Evolutionary conservation across 1,140 invertebrate genomes (phyloP).

Genomic region (Drosophila nasuta): DNA sequence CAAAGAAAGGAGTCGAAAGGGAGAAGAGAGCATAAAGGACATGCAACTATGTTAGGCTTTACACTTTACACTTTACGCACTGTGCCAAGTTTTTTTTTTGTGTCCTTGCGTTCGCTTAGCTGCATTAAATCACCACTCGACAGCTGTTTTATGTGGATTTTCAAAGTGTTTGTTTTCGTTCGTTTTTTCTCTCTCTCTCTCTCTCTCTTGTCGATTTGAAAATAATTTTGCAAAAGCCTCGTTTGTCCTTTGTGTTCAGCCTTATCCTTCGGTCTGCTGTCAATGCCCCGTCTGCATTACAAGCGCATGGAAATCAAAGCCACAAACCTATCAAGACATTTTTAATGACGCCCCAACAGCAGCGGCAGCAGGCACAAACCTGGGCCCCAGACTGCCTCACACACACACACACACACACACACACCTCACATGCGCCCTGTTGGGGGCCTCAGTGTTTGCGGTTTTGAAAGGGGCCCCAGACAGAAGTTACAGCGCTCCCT

Average conservation of each 20-base stretch:
- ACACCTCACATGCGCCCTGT: too few relatives aligned
- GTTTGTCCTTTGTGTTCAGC: background rate
- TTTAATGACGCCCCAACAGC: slow-evolving; percentile 64
- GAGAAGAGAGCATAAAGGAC: background rate
- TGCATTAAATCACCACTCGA: slow-evolving; percentile 13
- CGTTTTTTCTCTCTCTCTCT: background rate
- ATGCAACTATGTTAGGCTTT: slow-evolving; percentile 45
- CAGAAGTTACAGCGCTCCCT: slow-evolving; percentile 7
- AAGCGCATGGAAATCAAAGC: slow-evolving; percentile 63
- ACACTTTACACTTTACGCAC: slow-evolving; percentile 39
- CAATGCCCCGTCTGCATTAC: slow-evolving; percentile 18
- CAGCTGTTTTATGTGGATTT: slow-evolving; percentile 15
- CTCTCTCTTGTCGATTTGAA: background rate
- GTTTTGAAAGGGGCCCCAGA: slow-evolving; percentile 19
- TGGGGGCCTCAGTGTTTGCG: slow-evolving; percentile 2
- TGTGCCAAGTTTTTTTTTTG: slow-evolving; percentile 15
- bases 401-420: too few relatives aligned
- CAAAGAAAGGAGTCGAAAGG: background rate
- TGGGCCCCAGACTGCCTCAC: too few relatives aligned
- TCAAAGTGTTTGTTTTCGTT: background rate
- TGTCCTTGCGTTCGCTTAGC: background rate
- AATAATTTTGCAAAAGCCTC: background rate
- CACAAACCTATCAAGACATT: slow-evolving; percentile 75
- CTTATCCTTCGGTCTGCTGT: slow-evolving; percentile 19
- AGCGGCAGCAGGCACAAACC: too few relatives aligned